Percentiles rank a stretch among this genome's conserved stretches.
Conservation (phyloP, 2,113 vertebrate genomes). For the Corvus hawaiiensis region DNA sequence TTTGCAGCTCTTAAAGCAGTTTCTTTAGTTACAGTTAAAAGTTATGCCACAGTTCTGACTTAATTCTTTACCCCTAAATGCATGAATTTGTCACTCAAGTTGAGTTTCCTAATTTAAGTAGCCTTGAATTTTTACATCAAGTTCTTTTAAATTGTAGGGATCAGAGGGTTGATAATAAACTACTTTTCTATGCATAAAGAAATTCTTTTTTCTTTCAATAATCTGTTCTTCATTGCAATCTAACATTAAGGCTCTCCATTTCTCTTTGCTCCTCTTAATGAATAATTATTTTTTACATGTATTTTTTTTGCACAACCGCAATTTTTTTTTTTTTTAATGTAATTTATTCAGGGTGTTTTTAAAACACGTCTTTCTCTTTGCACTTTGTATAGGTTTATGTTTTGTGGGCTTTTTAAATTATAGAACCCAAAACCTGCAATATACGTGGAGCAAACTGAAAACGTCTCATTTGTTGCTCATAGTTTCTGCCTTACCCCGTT, state of each 20-base stretch:
- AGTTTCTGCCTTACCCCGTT: neutral
- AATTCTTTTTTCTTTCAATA: neutral
- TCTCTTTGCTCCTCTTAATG: neutral
- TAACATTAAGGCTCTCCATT: neutral
- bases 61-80: neutral
- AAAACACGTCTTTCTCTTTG: neutral
- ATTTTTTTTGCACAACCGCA: neutral
- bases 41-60: neutral
- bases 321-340: neutral
- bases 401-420: neutral
- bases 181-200: neutral
- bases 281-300: neutral
- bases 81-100: neutral
- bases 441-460: neutral
- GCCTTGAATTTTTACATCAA: neutral
- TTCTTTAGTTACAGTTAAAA: constrained; percentile 33
- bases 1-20: constrained; percentile 5
- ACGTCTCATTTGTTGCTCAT: too few relatives aligned
- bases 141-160: neutral
- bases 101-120: neutral
- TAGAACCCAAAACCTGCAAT: neutral
- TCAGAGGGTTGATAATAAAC: neutral
- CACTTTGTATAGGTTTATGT: neutral
- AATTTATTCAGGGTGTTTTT: neutral
- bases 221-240: rapidly evolving